Conservation (phyloP, 2,888 invertebrate species). For the Drosophila nigritarsus region DNA sequence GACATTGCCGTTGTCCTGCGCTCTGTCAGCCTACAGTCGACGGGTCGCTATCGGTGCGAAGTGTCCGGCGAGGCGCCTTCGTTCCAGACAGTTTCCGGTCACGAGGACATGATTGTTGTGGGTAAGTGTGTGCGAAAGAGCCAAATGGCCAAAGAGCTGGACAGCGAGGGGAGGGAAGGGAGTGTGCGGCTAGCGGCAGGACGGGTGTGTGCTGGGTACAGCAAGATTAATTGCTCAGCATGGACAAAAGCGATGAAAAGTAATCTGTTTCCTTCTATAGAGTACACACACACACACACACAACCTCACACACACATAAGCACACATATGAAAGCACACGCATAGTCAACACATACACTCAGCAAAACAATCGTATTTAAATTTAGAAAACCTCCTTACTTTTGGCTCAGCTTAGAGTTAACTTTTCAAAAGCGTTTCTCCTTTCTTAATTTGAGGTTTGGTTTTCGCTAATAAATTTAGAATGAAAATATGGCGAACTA, state of each 20-base stretch:
- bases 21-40: slow-evolving; percentile 89
- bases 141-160: neutral
- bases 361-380: neutral
- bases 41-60: slow-evolving; percentile 91
- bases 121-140: slow-evolving; percentile 86
- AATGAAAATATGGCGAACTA: neutral
- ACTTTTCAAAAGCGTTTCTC: neutral
- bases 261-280: slow-evolving; percentile 66
- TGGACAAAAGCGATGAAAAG: slow-evolving; percentile 76
- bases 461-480: neutral
- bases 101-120: slow-evolving; percentile 90
- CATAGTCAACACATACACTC: neutral
- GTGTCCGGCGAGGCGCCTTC: slow-evolving; percentile 92
- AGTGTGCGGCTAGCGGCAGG: neutral
- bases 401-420: neutral
- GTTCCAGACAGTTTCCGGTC: slow-evolving; percentile 91
- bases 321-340: neutral
- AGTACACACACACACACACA: slow-evolving; percentile 14
- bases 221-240: slow-evolving; percentile 76
- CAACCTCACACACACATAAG: slow-evolving; percentile 8
- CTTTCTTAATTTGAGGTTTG: neutral
- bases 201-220: slow-evolving; percentile 17
- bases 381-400: neutral
- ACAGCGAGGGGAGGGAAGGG: neutral
- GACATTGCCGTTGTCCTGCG: slow-evolving; percentile 88